Percentiles rank a stretch among this genome's conserved stretches.
These are phyloP conservation scores for Martes martes DNA, from an alignment of 2,113 vertebrate genomes.

Conservation along the genomic window DNA sequence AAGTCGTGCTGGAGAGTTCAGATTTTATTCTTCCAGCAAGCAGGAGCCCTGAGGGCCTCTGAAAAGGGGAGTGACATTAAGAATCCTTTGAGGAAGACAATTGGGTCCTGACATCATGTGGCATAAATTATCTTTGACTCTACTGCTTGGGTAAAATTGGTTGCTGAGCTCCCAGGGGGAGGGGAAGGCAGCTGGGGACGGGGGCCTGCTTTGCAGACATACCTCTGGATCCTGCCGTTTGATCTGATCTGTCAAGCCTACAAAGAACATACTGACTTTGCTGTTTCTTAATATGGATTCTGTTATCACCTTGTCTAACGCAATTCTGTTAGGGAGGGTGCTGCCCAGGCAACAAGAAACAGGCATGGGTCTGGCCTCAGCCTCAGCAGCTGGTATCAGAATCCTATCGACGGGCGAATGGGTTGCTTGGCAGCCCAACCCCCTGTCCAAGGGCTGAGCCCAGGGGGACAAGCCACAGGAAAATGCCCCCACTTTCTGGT, in stretches of 20 bases:
- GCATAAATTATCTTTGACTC: not conserved
- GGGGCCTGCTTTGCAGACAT: not conserved
- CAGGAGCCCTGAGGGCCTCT: not conserved
- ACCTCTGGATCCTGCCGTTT: no score
- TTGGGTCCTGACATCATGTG: not conserved
- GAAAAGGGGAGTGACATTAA: not conserved
- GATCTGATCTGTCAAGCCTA: not conserved
- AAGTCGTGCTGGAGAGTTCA: not conserved
- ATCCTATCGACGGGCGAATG: accelerated
- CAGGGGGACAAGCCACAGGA: not conserved
- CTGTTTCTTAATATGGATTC: not conserved
- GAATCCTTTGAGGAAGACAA: not conserved
- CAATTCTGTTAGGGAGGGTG: not conserved
- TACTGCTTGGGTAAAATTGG: not conserved
- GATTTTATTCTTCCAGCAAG: not conserved
- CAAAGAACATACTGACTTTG: not conserved
- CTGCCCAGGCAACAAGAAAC: not conserved
- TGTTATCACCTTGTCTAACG: not conserved
- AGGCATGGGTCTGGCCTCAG: not conserved
- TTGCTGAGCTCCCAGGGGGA: not conserved
- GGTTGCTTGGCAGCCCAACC: not conserved
- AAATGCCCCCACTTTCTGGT: not conserved
- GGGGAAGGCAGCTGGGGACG: not conserved
- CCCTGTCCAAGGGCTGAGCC: not conserved
- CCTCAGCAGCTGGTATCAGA: not conserved